A percentile compares a stretch with the other conserved stretches of the same genome.
Evolutionary conservation across 2,113 vertebrate genomes (phyloP).

Genomic region (Felis chaus): DNA sequence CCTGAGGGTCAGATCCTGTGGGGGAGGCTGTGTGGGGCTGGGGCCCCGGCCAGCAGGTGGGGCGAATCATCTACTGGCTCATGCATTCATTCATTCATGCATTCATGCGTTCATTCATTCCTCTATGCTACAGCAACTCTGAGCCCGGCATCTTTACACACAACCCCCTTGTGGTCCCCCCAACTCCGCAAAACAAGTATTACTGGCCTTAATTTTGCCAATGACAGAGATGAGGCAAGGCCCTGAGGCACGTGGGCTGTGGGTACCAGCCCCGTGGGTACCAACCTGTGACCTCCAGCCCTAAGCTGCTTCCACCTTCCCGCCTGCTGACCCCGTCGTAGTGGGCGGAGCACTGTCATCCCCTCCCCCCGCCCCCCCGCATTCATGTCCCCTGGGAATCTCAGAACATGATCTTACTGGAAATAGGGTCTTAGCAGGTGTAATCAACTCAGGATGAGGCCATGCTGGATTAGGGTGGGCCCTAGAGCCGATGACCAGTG

Average conservation of each 20-base stretch:
- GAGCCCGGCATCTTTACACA: no score
- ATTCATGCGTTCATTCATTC: not conserved
- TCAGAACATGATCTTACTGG: not conserved
- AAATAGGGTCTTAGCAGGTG: not conserved
- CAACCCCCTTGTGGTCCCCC: accelerated
- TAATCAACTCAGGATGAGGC: not conserved
- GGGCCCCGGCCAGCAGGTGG: accelerated
- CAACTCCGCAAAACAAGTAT: not conserved
- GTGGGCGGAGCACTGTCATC: no score
- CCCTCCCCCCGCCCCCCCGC: no score
- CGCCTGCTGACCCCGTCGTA: accelerated
- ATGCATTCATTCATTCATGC: accelerated
- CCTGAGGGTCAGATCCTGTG: not conserved
- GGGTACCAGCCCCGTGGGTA: not conserved
- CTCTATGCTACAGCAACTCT: not conserved
- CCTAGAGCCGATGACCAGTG: not conserved
- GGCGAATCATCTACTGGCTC: accelerated
- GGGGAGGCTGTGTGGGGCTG: not conserved
- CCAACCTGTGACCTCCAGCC: not conserved
- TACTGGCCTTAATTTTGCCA: not conserved
- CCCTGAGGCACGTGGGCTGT: accelerated
- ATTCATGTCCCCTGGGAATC: not conserved
- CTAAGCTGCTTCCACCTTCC: no score
- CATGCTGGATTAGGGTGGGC: accelerated
- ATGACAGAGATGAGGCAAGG: not conserved